Evolutionary conservation across 2,113 vertebrate genomes (phyloP), one percentile per base, ranked within the genome.

Genomic region (Rissa tridactyla): DNA sequence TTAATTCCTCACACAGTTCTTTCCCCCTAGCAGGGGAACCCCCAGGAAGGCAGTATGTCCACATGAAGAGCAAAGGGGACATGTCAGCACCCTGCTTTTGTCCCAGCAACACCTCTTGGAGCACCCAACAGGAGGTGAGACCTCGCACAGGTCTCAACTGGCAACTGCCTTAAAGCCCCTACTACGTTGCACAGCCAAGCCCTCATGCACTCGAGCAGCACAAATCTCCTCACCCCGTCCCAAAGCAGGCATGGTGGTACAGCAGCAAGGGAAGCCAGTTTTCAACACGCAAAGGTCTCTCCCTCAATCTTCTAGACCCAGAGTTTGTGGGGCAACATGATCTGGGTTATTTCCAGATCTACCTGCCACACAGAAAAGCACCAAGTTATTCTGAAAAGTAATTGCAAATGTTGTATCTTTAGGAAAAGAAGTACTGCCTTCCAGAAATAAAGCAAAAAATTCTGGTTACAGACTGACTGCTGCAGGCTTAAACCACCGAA

Each of bases 181-280:
- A 18, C 9, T 8, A 8, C 1, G 2, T 13, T 72, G n/a, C 19
- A 6, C 1, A 8, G 32, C 20, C 18, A 2, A 90, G 34, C 27
- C 32, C 26, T 76, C 32, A 44, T 54, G 71, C 34, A 52, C 51
- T 78, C 34, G 23, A 52, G 9, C 40, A 69, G 34, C 58, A 54
- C 49, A 66, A n/a, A 83, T 20, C 17, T 83, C 30, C 29, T 72
- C 64, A 27, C 17, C 27, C 42, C 40, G 17, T 17, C 60, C 62
- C 62, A 65, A 34, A 61, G 27, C 34, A 57, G 29, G 19, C 15
- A 36, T 3, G 19, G 5, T 17, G 25, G 40, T 10, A 46, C 26
- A 29, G 18, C 38, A 64, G 38, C 61, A 29, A 64, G 26, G 26
- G 38, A 64, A 30, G 38, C 13, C 9, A 15, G 40, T 25, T 73